These are phyloP conservation scores for Leptopilina myrica DNA, from an alignment of 2,888 invertebrate species.

Conservation along the genomic window DNA sequence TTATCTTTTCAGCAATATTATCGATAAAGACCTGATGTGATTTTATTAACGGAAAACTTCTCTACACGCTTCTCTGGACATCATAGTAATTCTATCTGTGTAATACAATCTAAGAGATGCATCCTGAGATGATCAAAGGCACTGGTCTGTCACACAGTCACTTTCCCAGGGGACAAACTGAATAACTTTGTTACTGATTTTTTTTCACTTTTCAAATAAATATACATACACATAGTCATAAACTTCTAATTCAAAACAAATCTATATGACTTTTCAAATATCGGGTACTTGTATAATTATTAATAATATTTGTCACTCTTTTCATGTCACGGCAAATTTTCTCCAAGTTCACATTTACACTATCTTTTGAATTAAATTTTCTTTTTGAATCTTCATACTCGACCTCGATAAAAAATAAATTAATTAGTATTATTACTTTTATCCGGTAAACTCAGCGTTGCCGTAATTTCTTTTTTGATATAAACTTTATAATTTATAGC, in stretches of 20 bases:
- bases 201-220: background rate
- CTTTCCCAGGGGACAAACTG: background rate
- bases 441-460: background rate
- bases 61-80: conserved; percentile 8
- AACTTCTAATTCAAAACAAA: background rate
- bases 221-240: background rate
- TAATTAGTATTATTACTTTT: background rate
- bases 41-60: background rate
- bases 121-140: conserved; percentile 31
- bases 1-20: background rate
- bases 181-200: conserved; percentile 10
- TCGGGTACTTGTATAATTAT: conserved; percentile 6
- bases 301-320: conserved; percentile 32
- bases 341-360: conserved; percentile 4
- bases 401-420: background rate
- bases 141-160: background rate
- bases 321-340: conserved; percentile 9
- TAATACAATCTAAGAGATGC: background rate
- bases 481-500: too few species aligned
- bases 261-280: background rate
- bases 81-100: background rate
- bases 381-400: background rate
- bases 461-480: background rate
- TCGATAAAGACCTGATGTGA: background rate
- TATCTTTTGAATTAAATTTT: background rate